Evolutionary conservation across 1,140 invertebrate genomes (phyloP).

Genomic region (Caenorhabditis elegans): WBcel235 BX284606.5:7699001-7699500

Average conservation of each 20-base stretch:
- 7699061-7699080: no score
- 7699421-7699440: not conserved
- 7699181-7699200: not conserved
- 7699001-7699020: no score
- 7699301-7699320: not conserved
- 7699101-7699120: not conserved
- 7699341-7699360: no score
- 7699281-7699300: not conserved
- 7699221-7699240: not conserved
- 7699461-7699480: not conserved
- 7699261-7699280: not conserved
- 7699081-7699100: no score
- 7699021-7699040: no score
- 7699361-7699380: not conserved
- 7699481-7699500: conserved; percentile 16
- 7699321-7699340: no score
- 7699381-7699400: not conserved
- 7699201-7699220: not conserved
- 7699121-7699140: not conserved
- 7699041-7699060: no score
- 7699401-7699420: not conserved
- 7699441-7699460: not conserved
- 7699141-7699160: not conserved
- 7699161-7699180: not conserved
- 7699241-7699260: not conserved